phyloP scores from a whole-genome alignment of 1,140 invertebrate genomes.

The Formica exsecta region DNA sequence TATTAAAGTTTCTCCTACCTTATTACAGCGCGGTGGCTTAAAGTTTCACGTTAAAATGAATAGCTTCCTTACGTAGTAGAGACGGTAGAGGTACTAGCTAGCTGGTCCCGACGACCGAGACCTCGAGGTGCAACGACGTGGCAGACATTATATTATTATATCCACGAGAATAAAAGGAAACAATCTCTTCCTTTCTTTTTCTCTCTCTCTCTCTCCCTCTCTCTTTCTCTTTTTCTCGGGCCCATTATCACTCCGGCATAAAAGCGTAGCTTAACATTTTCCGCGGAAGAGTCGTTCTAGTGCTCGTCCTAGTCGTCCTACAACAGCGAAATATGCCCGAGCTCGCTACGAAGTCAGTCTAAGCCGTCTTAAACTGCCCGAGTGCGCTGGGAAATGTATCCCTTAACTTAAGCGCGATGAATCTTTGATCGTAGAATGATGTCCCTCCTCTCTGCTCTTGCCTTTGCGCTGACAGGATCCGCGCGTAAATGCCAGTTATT shows the following conservation, averaged over 20 bases:
- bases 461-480: constrained; percentile 21
- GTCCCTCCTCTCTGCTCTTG: neutral
- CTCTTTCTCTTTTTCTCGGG: constrained; percentile 19
- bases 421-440: constrained; percentile 57
- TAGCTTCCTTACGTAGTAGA: constrained; percentile 64
- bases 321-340: constrained; percentile 52
- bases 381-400: constrained; percentile 44
- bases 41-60: constrained; percentile 83
- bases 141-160: constrained; percentile 78
- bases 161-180: constrained; percentile 79
- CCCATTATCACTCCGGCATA: constrained; percentile 75
- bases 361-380: constrained; percentile 63
- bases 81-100: constrained; percentile 14
- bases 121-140: constrained; percentile 66
- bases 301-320: constrained; percentile 34
- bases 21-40: constrained; percentile 72
- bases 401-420: constrained; percentile 54
- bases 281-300: constrained; percentile 15
- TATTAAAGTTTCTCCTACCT: constrained; percentile 76
- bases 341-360: constrained; percentile 52
- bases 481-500: constrained; percentile 40
- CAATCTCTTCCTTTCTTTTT: constrained; percentile 65
- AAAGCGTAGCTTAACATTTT: constrained; percentile 72
- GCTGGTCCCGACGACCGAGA: constrained; percentile 1
- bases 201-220: no score